phyloP scores from a whole-genome alignment of 1,140 invertebrate species.

The Penaeus vannamei region DNA sequence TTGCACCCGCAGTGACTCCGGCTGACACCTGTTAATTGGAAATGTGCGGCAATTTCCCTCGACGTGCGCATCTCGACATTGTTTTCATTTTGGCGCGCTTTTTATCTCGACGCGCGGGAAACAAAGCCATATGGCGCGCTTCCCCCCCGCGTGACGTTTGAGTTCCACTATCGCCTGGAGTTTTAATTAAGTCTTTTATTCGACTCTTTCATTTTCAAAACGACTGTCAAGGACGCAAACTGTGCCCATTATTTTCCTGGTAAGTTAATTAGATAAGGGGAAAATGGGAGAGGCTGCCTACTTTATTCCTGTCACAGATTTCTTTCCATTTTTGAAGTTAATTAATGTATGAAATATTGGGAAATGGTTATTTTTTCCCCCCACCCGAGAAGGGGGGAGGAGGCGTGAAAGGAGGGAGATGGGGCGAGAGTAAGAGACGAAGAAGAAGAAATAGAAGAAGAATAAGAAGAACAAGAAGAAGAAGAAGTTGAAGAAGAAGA shows the following conservation, averaged over 20 bases:
- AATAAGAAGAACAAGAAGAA: too few relatives aligned
- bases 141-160: constrained; percentile 32
- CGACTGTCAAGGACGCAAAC: constrained; percentile 59
- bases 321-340: constrained; percentile 60
- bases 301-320: constrained; percentile 57
- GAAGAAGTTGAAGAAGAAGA: not conserved
- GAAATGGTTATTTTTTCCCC: constrained; percentile 31
- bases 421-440: too few relatives aligned
- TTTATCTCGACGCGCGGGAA: constrained; percentile 51
- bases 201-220: constrained; percentile 60
- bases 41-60: constrained; percentile 51
- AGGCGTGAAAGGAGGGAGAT: too few relatives aligned
- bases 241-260: constrained; percentile 58
- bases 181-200: constrained; percentile 61
- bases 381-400: not conserved
- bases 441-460: too few relatives aligned
- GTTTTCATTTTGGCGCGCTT: constrained; percentile 54
- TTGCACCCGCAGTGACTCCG: constrained; percentile 54
- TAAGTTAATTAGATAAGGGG: constrained; percentile 61
- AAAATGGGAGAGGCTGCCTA: constrained; percentile 55
- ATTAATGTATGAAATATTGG: constrained; percentile 58
- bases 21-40: constrained; percentile 58
- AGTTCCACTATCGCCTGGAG: constrained; percentile 55
- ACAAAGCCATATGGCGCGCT: constrained; percentile 36
- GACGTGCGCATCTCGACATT: constrained; percentile 52